phyloP scores from a whole-genome alignment of 2,113 vertebrate species.

The Rhynchomys soricoides region DNA sequence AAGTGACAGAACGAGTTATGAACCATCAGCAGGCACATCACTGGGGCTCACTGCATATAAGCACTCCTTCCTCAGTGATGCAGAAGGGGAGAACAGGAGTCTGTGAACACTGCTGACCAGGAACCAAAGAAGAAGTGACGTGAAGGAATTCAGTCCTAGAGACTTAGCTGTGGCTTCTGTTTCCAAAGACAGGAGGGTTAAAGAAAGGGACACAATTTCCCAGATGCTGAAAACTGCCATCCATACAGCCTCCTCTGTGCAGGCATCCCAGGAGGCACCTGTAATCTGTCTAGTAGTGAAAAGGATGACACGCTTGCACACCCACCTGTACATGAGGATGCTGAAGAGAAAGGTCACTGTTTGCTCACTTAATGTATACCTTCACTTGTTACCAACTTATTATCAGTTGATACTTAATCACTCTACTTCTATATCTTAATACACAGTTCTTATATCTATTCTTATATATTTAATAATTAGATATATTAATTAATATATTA shows the following conservation, averaged over 20 bases:
- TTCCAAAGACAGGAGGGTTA: background rate
- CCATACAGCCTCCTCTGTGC: background rate
- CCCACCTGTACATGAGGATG: background rate
- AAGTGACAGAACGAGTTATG: slow-evolving; percentile 51
- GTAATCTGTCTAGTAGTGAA: background rate
- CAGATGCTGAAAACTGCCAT: background rate
- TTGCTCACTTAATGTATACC: background rate
- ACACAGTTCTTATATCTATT: background rate
- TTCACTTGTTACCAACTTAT: background rate
- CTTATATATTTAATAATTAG: background rate
- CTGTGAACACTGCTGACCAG: background rate
- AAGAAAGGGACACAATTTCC: background rate
- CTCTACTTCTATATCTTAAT: background rate
- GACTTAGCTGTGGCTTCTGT: background rate
- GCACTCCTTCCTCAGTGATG: slow-evolving; percentile 67
- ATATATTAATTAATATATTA: too few relatives aligned
- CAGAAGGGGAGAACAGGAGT: slow-evolving; percentile 24
- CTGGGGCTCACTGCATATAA: slow-evolving; percentile 25
- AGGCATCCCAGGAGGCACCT: background rate
- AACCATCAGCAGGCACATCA: background rate
- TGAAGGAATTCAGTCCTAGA: slow-evolving; percentile 46
- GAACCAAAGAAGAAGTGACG: slow-evolving; percentile 62
- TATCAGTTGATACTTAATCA: background rate
- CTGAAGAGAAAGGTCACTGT: background rate
- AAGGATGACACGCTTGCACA: background rate